phyloP scores from a whole-genome alignment of 2,888 invertebrate species.

The Meliscaeva auricollis region DNA sequence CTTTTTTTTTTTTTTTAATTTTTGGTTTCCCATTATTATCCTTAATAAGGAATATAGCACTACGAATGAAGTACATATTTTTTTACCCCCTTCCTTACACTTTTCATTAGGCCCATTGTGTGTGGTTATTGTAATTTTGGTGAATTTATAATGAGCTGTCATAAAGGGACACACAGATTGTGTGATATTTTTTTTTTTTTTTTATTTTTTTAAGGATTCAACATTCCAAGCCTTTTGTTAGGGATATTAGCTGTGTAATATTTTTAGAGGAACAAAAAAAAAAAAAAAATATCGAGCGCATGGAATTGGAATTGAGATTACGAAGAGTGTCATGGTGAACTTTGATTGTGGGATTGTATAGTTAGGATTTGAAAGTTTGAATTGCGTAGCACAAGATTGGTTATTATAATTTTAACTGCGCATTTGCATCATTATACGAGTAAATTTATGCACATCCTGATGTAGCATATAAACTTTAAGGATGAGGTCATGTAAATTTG shows the following conservation, averaged over 20 bases:
- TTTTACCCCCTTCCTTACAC: slow-evolving; percentile 21
- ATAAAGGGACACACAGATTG: slow-evolving; percentile 63
- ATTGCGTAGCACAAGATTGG: slow-evolving; percentile 45
- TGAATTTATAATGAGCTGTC: slow-evolving; percentile 76
- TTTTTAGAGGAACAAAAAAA: slow-evolving; percentile 14
- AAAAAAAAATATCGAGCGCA: slow-evolving; percentile 43
- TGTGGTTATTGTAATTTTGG: slow-evolving; percentile 63
- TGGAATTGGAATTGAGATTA: slow-evolving; percentile 24
- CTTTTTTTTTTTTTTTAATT: slow-evolving; percentile 30
- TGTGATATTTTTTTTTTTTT: not conserved
- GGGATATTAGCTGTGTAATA: slow-evolving; percentile 41
- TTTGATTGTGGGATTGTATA: slow-evolving; percentile 35
- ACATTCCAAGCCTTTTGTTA: slow-evolving; percentile 50
- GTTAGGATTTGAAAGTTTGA: slow-evolving; percentile 31
- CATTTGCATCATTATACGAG: slow-evolving; percentile 45
- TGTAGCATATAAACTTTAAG: no score
- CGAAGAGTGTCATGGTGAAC: slow-evolving; percentile 20
- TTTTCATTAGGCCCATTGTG: slow-evolving; percentile 70
- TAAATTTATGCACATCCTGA: no score
- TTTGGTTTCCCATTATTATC: slow-evolving; percentile 63
- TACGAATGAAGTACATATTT: not conserved
- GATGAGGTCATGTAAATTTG: no score
- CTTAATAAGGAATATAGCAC: slow-evolving; percentile 51
- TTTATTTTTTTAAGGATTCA: slow-evolving; percentile 29
- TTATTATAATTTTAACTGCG: slow-evolving; percentile 33